These are phyloP conservation scores for Cyrtorhinus lividipennis DNA, from an alignment of 1,140 invertebrate genomes.

Conservation along the genomic window DNA sequence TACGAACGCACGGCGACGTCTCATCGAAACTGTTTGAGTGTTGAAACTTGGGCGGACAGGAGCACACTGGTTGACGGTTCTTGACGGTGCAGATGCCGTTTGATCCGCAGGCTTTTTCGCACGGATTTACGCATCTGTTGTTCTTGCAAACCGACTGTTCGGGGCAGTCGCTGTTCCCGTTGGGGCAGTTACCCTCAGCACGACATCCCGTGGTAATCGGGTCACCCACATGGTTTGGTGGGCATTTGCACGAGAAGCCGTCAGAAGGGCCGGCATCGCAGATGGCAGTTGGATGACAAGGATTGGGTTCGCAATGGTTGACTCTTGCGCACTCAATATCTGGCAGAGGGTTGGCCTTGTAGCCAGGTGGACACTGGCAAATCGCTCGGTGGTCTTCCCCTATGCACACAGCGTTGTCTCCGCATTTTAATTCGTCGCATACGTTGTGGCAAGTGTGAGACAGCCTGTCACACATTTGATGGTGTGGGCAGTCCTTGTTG, in stretches of 20 bases:
- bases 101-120: slow-evolving; percentile 54
- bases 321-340: slow-evolving; percentile 58
- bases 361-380: slow-evolving; percentile 73
- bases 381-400: slow-evolving; percentile 57
- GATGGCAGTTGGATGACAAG: slow-evolving; percentile 63
- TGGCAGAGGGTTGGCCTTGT: slow-evolving; percentile 57
- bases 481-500: slow-evolving; percentile 61
- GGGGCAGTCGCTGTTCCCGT: slow-evolving; percentile 60
- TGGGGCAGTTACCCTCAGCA: slow-evolving; percentile 52
- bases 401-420: slow-evolving; percentile 73
- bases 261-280: slow-evolving; percentile 47
- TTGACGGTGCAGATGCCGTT: slow-evolving; percentile 63
- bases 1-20: slow-evolving; percentile 55
- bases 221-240: slow-evolving; percentile 57
- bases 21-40: slow-evolving; percentile 38
- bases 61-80: slow-evolving; percentile 56
- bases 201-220: slow-evolving; percentile 55
- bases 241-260: slow-evolving; percentile 59
- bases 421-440: slow-evolving; percentile 66
- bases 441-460: slow-evolving; percentile 68
- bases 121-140: slow-evolving; percentile 59
- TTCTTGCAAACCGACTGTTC: slow-evolving; percentile 52
- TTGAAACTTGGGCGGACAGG: slow-evolving; percentile 55
- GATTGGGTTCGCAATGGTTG: slow-evolving; percentile 55
- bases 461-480: slow-evolving; percentile 64